These are phyloP conservation scores for Mythimna impura DNA, from an alignment of 2,888 invertebrate species.

Conservation along the genomic window DNA sequence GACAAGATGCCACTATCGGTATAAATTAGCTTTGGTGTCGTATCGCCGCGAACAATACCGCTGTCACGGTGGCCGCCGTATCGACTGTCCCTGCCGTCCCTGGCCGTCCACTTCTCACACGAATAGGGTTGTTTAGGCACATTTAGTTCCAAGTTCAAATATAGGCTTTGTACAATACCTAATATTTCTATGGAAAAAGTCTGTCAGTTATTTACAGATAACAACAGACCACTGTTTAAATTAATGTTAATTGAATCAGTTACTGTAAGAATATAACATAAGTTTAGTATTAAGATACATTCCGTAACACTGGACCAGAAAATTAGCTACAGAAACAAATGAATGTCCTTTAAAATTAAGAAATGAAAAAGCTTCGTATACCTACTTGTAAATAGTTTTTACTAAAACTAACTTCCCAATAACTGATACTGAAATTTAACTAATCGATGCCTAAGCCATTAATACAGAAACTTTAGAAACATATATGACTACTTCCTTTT, in stretches of 20 bases:
- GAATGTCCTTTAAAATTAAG: background rate
- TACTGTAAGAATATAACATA: too few relatives aligned
- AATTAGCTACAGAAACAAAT: background rate
- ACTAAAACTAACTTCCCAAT: background rate
- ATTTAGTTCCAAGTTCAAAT: background rate
- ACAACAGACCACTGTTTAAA: too few relatives aligned
- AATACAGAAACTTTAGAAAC: slow-evolving; percentile 7
- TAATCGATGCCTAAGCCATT: background rate
- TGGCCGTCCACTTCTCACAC: slow-evolving; percentile 76
- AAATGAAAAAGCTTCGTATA: background rate
- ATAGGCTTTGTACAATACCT: background rate
- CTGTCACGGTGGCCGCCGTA: slow-evolving; percentile 84
- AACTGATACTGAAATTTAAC: slow-evolving; percentile 6
- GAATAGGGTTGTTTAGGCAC: slow-evolving; percentile 51
- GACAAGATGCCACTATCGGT: slow-evolving; percentile 83
- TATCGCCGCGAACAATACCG: slow-evolving; percentile 84
- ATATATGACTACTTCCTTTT: background rate
- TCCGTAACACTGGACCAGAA: too few relatives aligned
- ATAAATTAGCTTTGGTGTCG: slow-evolving; percentile 86
- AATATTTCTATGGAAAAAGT: background rate
- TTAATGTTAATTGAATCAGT: too few relatives aligned
- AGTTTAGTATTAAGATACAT: too few relatives aligned
- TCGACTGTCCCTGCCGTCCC: slow-evolving; percentile 77
- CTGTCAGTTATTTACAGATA: too few relatives aligned
- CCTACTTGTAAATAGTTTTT: background rate